Evolutionary conservation across 1,140 invertebrate species (phyloP).

Genomic region (Probaryconus sp.): DNA sequence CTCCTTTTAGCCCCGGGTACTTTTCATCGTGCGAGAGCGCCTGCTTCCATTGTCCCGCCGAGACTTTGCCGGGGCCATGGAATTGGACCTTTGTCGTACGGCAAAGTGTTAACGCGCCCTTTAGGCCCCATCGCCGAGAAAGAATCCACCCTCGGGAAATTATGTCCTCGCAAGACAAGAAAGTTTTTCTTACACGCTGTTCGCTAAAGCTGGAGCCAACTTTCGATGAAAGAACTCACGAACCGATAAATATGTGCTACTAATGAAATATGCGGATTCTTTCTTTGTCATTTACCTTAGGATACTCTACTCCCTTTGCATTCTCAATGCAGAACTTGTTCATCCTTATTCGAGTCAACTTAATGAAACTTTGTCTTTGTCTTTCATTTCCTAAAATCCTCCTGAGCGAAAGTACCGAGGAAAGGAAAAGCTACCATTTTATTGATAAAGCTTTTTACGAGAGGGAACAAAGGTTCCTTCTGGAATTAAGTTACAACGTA

Average conservation of each 20-base stretch:
- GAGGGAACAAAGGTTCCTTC: no score
- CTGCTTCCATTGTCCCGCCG: slow-evolving; percentile 66
- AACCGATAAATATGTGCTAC: slow-evolving; percentile 17
- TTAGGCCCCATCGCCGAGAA: slow-evolving; percentile 61
- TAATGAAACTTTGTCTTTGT: no score
- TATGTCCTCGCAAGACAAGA: slow-evolving; percentile 50
- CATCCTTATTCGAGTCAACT: no score
- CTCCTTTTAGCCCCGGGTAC: slow-evolving; percentile 67
- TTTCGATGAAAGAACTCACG: not conserved
- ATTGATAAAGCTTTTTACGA: no score
- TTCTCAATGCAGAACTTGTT: not conserved
- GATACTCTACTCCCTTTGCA: not conserved
- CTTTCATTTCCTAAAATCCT: no score
- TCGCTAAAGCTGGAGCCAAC: not conserved
- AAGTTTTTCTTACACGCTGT: slow-evolving; percentile 32
- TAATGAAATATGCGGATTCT: slow-evolving; percentile 28
- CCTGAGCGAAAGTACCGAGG: no score
- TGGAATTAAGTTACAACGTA: no score
- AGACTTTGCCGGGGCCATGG: slow-evolving; percentile 62
- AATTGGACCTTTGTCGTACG: slow-evolving; percentile 73
- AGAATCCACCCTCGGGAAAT: slow-evolving; percentile 74
- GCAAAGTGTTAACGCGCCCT: slow-evolving; percentile 72
- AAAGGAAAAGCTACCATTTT: no score
- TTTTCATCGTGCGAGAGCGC: slow-evolving; percentile 64
- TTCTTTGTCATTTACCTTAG: no score